Percentiles rank a stretch among this genome's conserved stretches.
Evolutionary conservation across 1,140 invertebrate species (phyloP).

Genomic region (Melipona quadrifasciata): DNA sequence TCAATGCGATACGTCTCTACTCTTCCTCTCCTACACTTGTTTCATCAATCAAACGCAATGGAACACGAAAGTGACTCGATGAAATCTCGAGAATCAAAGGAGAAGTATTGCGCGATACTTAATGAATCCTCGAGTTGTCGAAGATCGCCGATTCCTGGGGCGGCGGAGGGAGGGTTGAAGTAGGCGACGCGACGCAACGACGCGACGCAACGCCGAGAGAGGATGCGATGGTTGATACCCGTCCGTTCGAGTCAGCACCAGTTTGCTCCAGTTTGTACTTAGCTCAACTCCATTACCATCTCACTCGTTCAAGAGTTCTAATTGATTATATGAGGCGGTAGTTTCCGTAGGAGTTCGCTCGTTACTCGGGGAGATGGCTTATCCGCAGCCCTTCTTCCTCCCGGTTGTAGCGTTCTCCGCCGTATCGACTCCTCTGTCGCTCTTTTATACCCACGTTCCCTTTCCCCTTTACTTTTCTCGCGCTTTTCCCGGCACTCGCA

Average conservation of each 20-base stretch:
- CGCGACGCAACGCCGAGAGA: slow-evolving; percentile 11
- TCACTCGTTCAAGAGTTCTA: slow-evolving; percentile 73
- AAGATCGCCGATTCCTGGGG: background rate
- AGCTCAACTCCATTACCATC: slow-evolving; percentile 74
- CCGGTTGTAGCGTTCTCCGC: slow-evolving; percentile 46
- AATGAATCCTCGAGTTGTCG: background rate
- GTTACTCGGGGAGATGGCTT: slow-evolving; percentile 63
- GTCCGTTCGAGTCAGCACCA: slow-evolving; percentile 58
- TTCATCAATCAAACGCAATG: background rate
- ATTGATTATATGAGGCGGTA: slow-evolving; percentile 76
- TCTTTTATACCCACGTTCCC: slow-evolving; percentile 29
- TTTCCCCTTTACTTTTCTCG: slow-evolving; percentile 39
- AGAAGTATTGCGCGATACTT: no score
- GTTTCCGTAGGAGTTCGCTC: slow-evolving; percentile 69
- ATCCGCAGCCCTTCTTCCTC: slow-evolving; percentile 54
- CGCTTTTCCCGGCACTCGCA: background rate
- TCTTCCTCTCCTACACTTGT: background rate
- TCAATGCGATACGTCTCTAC: background rate
- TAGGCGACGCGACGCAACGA: slow-evolving; percentile 2
- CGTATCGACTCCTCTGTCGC: slow-evolving; percentile 2
- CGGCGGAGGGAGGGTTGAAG: slow-evolving; percentile 2
- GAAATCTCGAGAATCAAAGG: no score
- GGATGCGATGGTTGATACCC: slow-evolving; percentile 44
- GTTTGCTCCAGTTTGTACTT: slow-evolving; percentile 76
- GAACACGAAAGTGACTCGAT: background rate